phyloP scores from a whole-genome alignment of 1,140 invertebrate genomes.

The Pseudomyrmex concolor region DNA sequence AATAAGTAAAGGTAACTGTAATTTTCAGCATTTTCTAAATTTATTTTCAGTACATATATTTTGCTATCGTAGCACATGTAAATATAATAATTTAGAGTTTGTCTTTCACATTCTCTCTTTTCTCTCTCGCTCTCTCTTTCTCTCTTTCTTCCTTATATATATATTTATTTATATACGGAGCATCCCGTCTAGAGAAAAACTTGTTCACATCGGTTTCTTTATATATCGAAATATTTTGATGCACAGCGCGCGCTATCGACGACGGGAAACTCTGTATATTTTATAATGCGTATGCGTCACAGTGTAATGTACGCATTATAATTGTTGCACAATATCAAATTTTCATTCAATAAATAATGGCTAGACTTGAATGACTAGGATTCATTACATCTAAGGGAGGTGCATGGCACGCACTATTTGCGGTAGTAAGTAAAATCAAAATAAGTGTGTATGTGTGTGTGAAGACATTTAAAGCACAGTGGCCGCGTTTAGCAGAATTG shows the following conservation, averaged over 20 bases:
- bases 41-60: slow-evolving; percentile 54
- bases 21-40: slow-evolving; percentile 18
- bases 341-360: slow-evolving; percentile 67
- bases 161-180: too few species aligned
- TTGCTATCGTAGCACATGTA: slow-evolving; percentile 39
- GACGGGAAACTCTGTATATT: too few species aligned
- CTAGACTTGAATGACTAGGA: slow-evolving; percentile 76
- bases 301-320: slow-evolving; percentile 48
- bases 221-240: too few species aligned
- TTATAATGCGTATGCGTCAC: too few species aligned
- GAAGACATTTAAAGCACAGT: slow-evolving; percentile 23
- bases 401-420: slow-evolving; percentile 11
- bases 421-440: slow-evolving; percentile 24
- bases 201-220: too few species aligned
- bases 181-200: too few species aligned
- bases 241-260: too few species aligned
- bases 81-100: slow-evolving; percentile 48
- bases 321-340: slow-evolving; percentile 59
- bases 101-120: too few species aligned
- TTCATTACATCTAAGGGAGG: slow-evolving; percentile 61
- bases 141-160: too few species aligned
- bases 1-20: slow-evolving; percentile 23
- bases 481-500: neutral
- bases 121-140: too few species aligned
- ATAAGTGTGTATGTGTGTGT: slow-evolving; percentile 5